Evolutionary conservation across 2,888 invertebrate genomes (phyloP).

Genomic region (Xestia rhomboidea): DNA sequence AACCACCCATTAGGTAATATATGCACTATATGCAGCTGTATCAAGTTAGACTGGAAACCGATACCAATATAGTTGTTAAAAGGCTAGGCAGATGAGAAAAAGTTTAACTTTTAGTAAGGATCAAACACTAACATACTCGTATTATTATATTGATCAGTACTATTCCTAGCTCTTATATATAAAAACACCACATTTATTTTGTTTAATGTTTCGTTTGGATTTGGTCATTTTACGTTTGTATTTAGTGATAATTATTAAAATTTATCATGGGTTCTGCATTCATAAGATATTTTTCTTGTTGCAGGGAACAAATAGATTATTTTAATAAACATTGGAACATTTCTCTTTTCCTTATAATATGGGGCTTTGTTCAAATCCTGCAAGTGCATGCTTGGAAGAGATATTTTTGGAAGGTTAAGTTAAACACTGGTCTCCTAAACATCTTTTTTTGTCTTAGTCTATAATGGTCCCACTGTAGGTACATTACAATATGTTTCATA

Average conservation of each 20-base stretch:
- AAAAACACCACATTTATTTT: neutral
- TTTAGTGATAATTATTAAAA: neutral
- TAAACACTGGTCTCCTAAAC: neutral
- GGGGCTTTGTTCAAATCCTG: constrained; percentile 36
- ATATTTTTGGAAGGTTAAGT: constrained; percentile 40
- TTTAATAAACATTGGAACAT: constrained; percentile 28
- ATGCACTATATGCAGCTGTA: too few relatives aligned
- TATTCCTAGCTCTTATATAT: too few relatives aligned
- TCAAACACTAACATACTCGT: neutral
- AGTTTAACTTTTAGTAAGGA: neutral
- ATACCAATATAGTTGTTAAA: neutral
- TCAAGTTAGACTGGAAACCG: too few relatives aligned
- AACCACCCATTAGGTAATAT: too few relatives aligned
- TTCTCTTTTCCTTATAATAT: constrained; percentile 32
- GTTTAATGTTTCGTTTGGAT: neutral
- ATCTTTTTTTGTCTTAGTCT: too few relatives aligned
- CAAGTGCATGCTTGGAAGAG: constrained; percentile 36
- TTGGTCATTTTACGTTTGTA: neutral
- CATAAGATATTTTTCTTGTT: constrained; percentile 3
- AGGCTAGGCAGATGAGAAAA: neutral
- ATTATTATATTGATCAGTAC: neutral
- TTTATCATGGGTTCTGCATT: neutral
- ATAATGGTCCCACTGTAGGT: too few relatives aligned
- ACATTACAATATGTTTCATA: neutral
- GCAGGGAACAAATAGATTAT: constrained; percentile 17